These are phyloP conservation scores for Chrysoperla carnea DNA, from an alignment of 1,140 invertebrate genomes.

Conservation along the genomic window DNA sequence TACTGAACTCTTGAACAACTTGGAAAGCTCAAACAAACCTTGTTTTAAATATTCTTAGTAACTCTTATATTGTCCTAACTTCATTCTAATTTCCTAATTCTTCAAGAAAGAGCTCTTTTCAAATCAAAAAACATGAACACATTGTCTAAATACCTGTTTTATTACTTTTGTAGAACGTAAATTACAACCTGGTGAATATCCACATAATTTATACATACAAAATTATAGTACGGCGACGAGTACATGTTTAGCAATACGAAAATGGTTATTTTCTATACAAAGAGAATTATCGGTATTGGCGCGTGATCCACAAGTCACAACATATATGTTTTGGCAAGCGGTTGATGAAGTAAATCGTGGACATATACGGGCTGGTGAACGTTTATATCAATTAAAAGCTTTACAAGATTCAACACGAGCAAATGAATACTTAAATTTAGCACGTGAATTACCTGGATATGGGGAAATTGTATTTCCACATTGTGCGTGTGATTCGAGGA, in stretches of 20 bases:
- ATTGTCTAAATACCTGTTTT: no score
- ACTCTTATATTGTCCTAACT: no score
- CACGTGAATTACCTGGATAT: constrained; percentile 74
- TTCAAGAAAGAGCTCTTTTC: no score
- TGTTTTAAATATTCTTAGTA: no score
- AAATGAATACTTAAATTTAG: constrained; percentile 74
- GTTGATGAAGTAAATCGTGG: constrained; percentile 91
- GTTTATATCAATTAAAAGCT: constrained; percentile 88
- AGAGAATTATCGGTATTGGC: constrained; percentile 49
- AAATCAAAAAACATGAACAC: no score
- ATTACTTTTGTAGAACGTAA: constrained; percentile 70
- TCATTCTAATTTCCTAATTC: no score
- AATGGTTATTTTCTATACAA: constrained; percentile 81
- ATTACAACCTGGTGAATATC: constrained; percentile 82
- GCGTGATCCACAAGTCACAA: constrained; percentile 38
- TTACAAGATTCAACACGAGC: constrained; percentile 79
- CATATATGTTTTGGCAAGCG: constrained; percentile 70
- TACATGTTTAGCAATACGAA: constrained; percentile 82
- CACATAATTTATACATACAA: constrained; percentile 95
- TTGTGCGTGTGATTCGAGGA: constrained; percentile 84
- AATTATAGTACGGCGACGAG: constrained; percentile 98
- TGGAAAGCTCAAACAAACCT: no score
- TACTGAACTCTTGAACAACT: no score
- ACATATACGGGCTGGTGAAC: constrained; percentile 71
- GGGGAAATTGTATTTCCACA: constrained; percentile 87